Evolutionary conservation across 2,113 vertebrate genomes (phyloP), one percentile per base, ranked within the genome.

Genomic region (Gallinago jamesoni): DNA sequence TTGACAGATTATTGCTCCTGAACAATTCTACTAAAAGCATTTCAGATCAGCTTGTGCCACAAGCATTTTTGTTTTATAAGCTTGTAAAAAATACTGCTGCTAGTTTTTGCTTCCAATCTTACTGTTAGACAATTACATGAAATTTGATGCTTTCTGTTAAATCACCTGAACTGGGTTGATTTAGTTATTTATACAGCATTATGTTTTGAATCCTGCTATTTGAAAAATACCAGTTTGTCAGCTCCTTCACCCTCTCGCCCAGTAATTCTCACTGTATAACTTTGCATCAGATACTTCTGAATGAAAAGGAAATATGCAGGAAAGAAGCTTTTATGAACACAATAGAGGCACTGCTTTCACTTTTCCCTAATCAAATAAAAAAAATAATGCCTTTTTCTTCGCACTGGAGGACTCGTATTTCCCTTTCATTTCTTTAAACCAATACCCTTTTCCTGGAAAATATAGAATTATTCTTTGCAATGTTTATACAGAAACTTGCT

Each of bases 1-100:
- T 98, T 98, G 98, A 98, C 98, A 98, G 98, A 98, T 98, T 98
- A 98, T 98, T 97, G 97, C 98, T 97, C 94, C 97, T 94, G 98
- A 98, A 98, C 98, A 98, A 98, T 98, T 98, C 97, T 97, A 97
- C 98, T 97, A 96, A 98, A 98, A 98, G 98, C 97, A 96, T 98
- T 98, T 98, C 98, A 97, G 98, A 98, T 98, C 97, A 98, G 97
- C 96, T 97, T 95, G 96, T 97, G 97, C 97, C 97, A 98, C 55
- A 39, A 97, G 98, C 97, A 96, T 97, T 97, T 97, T 95, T 98
- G 97, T 97, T 98, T 98, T 97, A 98, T 97, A 97, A 96, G 97
- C 97, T 96, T 97, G 95, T 97, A 97, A 98, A 97, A 97, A 97
- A 97, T 86, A 85, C 92, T n/a, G 37, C 95, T 89, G 72, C 81